Base-by-base conservation (phyloP, 2,888 invertebrate species). In the Tachina lurida region DNA sequence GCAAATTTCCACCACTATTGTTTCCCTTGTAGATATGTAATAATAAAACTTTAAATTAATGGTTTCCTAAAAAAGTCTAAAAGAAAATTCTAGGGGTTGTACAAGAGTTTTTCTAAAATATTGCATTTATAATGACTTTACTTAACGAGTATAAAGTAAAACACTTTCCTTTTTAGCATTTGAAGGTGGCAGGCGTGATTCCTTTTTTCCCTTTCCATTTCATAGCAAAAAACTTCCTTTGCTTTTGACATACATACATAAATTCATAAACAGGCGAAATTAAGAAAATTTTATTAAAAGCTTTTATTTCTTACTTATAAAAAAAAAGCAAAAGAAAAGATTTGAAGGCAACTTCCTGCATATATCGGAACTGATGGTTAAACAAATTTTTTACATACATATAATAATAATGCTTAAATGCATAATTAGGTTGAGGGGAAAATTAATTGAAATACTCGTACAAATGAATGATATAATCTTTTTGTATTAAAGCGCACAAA, bases 161-260 rank as follows among this genome's bases (percentile, higher is more conserved):
- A 10, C 19, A 5, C 17, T 19, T 62, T 65, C 22, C 22, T 22
- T 65, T 63, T 15, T 15, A 62, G 60, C 45, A 22, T 49, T 65
- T 15, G n/a, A 49, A 49, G 65, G 65, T 47, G 65, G 47, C 52
- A 52, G 31, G 3, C 17, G 17, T 52, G 12, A 52, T 31, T n/a
- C 31, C 17, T 39, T 52, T 22, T 39, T 17, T 52, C n/a, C 7
- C 39, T 13, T n/a, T 43, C 45, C 9, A 1, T 49, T 56, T 45
- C 39, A 45, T 31, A 56, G 56, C 19, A 45, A 56, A 71, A 71
- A 45, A 71, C n/a, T 58, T 71, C 56, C 70, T 56, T 71, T 71
- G 56, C 70, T 45, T 56, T 43, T 56, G 45, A 19, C 31, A 7
- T 43, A n/a, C 12, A n/a, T 43, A 19, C 31, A 7, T 43, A n/a